Evolutionary conservation across 2,888 invertebrate species (phyloP), one percentile per base, ranked within the genome.

Genomic region (Caenorhabditis sp.): DNA sequence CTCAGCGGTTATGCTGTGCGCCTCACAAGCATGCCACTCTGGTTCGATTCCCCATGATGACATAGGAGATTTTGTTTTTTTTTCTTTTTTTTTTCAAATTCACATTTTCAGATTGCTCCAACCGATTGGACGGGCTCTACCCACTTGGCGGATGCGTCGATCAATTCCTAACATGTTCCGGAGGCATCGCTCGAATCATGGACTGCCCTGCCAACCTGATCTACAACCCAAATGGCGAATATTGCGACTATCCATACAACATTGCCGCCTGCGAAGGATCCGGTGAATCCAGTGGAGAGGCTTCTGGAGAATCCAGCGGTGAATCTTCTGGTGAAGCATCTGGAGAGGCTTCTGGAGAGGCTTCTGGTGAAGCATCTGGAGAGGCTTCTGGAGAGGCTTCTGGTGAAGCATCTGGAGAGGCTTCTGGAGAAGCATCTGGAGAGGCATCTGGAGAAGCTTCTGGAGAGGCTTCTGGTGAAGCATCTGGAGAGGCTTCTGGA

Each of bases 161-260:
- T 14, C 70, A 67, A 49, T 74, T 74, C 23, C 53, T 70, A 50
- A 74, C 70, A 21, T 74, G 74, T 38, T 70, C 70, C 50, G 69
- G 70, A 8, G 74, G 74, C 21, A 59, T 70, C 59, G 74, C 65
- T 5, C 36, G 70, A 5, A 67, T 74, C n/a, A 74, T 74, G 74
- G 67, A 70, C 50, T 74, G 74, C 25, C 74, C 74, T 12, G 67
- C 67, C 10, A 67, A 69, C 25, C 63, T 74, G 36, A 56, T 67
- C n/a, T 74, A 64, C 64, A 59, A 70, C 52, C 63, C 57, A 38
- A 54, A 26, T 31, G 57, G 60, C 25, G 63, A 58, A 12, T 58
- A 70, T 61, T 74, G 74, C 54, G 70, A 74, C 26, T 74, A 63
- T 62, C 26, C 60, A n/a, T 52, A 61, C 57, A 74, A 70, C 36